phyloP scores from a whole-genome alignment of 2,113 vertebrate species.

The Phrynocephalus versicolor region DNA sequence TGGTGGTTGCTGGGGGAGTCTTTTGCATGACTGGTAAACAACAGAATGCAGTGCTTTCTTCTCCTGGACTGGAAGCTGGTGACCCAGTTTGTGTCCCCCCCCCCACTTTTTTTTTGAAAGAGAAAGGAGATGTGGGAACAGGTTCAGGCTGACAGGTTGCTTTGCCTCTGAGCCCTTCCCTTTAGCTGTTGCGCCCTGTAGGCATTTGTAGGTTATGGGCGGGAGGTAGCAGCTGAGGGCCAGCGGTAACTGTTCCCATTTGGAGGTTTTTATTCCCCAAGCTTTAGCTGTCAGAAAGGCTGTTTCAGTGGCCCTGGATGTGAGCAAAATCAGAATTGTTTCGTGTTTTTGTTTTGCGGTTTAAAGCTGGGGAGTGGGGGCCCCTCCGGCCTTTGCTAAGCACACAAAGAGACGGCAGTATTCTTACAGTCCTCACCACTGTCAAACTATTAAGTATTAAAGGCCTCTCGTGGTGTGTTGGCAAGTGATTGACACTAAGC shows the following conservation, averaged over 20 bases:
- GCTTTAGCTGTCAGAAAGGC: neutral
- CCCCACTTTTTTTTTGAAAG: neutral
- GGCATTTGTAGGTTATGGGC: neutral
- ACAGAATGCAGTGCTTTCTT: neutral
- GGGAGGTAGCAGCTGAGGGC: neutral
- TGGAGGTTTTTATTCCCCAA: neutral
- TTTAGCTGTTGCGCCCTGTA: neutral
- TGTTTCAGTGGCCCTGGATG: neutral
- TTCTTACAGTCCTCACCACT: slow-evolving; percentile 12
- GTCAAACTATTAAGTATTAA: slow-evolving; percentile 14
- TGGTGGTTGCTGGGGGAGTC: neutral
- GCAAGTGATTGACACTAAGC: slow-evolving; percentile 36
- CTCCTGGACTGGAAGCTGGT: neutral
- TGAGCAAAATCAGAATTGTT: neutral
- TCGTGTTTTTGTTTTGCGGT: neutral
- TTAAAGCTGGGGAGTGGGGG: neutral
- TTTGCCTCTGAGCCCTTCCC: neutral
- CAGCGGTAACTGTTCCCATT: neutral
- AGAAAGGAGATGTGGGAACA: neutral
- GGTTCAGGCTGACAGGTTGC: neutral
- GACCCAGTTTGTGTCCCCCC: too few relatives aligned
- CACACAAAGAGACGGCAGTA: neutral
- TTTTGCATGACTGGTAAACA: neutral
- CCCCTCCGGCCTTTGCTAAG: slow-evolving; percentile 2
- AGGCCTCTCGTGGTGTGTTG: slow-evolving; percentile 12